Evolutionary conservation across 2,797 vertebrate species (phyloP).

Genomic region (Fundulus diaphanus): DNA sequence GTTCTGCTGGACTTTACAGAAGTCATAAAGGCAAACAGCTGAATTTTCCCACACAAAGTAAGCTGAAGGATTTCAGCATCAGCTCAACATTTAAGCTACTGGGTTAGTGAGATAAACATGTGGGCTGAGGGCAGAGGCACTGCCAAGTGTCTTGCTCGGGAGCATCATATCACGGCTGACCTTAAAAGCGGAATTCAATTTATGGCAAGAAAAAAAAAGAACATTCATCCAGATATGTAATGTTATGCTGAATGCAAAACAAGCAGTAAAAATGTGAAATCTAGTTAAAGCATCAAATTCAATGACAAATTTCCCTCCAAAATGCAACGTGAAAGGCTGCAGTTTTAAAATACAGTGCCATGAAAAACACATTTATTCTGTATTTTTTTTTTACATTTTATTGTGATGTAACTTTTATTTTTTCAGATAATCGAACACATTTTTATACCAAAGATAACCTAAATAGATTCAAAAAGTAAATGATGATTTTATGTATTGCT

Average conservation of each 20-base stretch:
- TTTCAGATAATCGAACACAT: too few species aligned
- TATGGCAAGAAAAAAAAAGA: background rate
- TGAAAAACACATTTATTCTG: too few species aligned
- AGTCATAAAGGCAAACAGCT: background rate
- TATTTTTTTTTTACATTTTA: too few species aligned
- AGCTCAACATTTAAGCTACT: background rate
- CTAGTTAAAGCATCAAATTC: too few species aligned
- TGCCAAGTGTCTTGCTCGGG: background rate
- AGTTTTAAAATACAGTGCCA: too few species aligned
- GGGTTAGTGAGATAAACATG: background rate
- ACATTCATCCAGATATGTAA: background rate
- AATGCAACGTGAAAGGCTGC: too few species aligned
- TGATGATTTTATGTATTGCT: too few species aligned
- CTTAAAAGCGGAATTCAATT: background rate
- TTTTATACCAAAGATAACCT: too few species aligned
- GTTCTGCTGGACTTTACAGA: background rate
- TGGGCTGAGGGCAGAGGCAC: background rate
- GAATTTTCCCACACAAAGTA: background rate
- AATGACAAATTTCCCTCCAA: too few species aligned
- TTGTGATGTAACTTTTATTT: too few species aligned
- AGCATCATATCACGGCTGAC: background rate
- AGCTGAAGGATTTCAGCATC: background rate
- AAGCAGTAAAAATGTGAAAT: background rate
- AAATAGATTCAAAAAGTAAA: too few species aligned
- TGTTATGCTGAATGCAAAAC: background rate